Evolutionary conservation across 2,113 vertebrate genomes (phyloP).

Genomic region (Ascaphus truei): DNA sequence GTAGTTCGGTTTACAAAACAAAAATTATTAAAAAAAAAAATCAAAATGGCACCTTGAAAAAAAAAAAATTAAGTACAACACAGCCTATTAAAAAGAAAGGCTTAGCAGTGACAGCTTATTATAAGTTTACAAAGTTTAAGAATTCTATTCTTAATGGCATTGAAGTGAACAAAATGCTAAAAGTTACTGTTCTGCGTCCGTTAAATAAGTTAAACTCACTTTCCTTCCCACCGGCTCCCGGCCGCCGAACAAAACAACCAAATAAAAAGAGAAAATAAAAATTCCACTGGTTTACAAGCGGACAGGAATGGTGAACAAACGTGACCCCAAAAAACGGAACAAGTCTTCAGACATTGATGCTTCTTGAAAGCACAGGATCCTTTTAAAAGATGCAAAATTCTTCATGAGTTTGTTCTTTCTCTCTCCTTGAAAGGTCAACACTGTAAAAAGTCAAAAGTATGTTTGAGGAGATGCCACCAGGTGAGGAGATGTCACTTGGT

Average conservation of each 20-base stretch:
- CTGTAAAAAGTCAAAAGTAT: constrained; percentile 47
- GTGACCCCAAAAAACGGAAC: constrained; percentile 44
- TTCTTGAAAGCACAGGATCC: constrained; percentile 47
- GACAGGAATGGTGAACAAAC: constrained; percentile 48
- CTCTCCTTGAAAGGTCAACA: constrained; percentile 47
- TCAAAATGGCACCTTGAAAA: constrained; percentile 72
- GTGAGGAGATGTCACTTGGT: too few species aligned
- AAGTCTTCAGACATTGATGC: constrained; percentile 69
- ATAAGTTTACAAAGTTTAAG: constrained; percentile 48
- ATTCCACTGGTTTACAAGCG: constrained; percentile 50
- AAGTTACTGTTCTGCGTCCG: constrained; percentile 57
- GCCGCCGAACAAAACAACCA: neutral
- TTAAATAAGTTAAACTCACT: constrained; percentile 82
- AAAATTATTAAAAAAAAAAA: constrained; percentile 71
- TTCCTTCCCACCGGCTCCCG: constrained; percentile 42
- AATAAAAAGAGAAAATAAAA: neutral
- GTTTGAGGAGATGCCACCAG: constrained; percentile 42
- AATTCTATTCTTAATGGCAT: constrained; percentile 52
- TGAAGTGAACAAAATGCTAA: constrained; percentile 65
- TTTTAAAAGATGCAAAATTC: constrained; percentile 69
- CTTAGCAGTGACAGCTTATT: constrained; percentile 44
- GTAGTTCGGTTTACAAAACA: constrained; percentile 71
- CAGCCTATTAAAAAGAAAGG: constrained; percentile 49
- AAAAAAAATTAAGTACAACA: constrained; percentile 53
- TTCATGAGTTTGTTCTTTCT: constrained; percentile 41